phyloP scores from a whole-genome alignment of 2,888 invertebrate species.

The Trissonchulus latispiculum region DNA sequence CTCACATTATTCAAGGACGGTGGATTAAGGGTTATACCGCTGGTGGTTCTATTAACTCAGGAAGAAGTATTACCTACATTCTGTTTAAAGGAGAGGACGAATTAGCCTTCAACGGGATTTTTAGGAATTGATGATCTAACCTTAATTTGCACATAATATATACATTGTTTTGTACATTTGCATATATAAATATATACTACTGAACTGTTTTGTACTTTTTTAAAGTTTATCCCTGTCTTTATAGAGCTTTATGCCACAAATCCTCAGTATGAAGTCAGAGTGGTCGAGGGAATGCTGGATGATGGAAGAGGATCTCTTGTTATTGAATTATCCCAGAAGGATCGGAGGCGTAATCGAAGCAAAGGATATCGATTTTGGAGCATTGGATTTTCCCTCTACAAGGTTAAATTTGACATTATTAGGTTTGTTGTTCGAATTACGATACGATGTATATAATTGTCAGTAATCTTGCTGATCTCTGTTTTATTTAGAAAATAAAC shows the following conservation, averaged over 20 bases:
- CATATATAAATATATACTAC: too few relatives aligned
- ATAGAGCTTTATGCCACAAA: conserved; percentile 46
- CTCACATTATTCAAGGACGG: conserved; percentile 40
- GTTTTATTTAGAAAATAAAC: too few relatives aligned
- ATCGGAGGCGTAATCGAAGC: background rate
- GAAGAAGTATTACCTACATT: too few relatives aligned
- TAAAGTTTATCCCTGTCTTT: background rate
- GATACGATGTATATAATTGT: too few relatives aligned
- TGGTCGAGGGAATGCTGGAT: conserved; percentile 36
- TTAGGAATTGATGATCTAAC: too few relatives aligned
- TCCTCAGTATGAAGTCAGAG: conserved; percentile 48
- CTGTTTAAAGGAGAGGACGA: too few relatives aligned
- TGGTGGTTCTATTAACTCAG: conserved; percentile 44
- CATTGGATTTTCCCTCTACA: background rate
- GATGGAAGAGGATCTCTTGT: conserved; percentile 32
- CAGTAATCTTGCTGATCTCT: too few relatives aligned
- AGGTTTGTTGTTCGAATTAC: too few relatives aligned
- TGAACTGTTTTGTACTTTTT: background rate
- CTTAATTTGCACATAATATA: too few relatives aligned
- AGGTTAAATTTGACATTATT: too few relatives aligned
- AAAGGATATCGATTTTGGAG: background rate
- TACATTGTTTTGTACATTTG: too few relatives aligned
- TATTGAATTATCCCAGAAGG: background rate
- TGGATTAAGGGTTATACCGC: conserved; percentile 47
- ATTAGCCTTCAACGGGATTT: too few relatives aligned